phyloP scores from a whole-genome alignment of 2,113 vertebrate species.

The Nerophis lumbriciformis region DNA sequence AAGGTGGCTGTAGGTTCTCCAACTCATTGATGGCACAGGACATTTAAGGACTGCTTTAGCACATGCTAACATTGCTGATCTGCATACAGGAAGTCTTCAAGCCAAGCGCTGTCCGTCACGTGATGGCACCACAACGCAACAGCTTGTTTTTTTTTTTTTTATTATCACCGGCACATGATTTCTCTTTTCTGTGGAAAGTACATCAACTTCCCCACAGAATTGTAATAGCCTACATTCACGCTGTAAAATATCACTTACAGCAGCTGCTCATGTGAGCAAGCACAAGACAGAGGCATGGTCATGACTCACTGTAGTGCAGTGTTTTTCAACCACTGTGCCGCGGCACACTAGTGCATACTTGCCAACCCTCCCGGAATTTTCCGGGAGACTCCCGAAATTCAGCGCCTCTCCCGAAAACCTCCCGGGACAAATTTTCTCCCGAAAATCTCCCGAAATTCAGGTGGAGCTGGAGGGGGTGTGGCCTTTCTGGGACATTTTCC shows the following conservation, averaged over 20 bases:
- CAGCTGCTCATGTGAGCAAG: neutral
- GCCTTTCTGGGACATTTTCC: no score
- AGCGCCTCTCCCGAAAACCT: no score
- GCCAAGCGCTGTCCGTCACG: neutral
- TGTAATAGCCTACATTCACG: neutral
- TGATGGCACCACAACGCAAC: neutral
- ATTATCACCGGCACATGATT: neutral
- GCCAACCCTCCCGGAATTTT: no score
- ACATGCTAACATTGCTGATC: neutral
- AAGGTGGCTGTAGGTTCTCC: neutral
- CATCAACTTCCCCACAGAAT: neutral
- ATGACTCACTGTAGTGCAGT: no score
- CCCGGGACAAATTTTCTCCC: no score
- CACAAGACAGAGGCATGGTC: neutral
- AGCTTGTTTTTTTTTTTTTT: neutral
- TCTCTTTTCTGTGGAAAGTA: neutral
- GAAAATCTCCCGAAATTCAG: no score
- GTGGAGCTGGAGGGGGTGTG: no score
- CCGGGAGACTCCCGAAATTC: no score
- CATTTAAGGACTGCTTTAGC: neutral
- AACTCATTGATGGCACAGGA: neutral
- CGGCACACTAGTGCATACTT: no score
- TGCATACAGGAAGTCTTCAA: neutral
- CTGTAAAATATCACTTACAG: constrained; percentile 3
- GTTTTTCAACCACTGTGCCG: no score